These are phyloP conservation scores for Oscheius sp. DNA, from an alignment of 2,888 invertebrate genomes.

Conservation along the genomic window DNA sequence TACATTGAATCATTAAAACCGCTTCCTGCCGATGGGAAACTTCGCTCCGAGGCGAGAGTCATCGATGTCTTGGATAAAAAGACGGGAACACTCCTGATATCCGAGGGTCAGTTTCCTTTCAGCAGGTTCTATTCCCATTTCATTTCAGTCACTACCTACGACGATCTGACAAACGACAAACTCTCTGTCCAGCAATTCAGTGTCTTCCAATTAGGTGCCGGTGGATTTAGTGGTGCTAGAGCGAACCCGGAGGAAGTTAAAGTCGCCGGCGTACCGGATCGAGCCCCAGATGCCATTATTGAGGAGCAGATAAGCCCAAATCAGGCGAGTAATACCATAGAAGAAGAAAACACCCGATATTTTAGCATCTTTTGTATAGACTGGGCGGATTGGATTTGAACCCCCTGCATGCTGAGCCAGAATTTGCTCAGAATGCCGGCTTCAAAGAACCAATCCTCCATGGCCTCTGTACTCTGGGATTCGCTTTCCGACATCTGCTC, in stretches of 20 bases:
- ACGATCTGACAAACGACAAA: constrained; percentile 80
- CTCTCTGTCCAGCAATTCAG: constrained; percentile 84
- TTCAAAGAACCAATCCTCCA: constrained; percentile 91
- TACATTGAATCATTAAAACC: constrained; percentile 84
- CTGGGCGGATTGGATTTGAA: constrained; percentile 87
- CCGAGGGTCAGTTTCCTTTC: constrained; percentile 79
- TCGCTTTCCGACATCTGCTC: constrained; percentile 83
- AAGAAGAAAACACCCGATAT: constrained; percentile 24
- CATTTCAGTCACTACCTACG: constrained; percentile 82
- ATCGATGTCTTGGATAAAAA: constrained; percentile 93
- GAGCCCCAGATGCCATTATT: constrained; percentile 84
- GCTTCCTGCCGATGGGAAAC: constrained; percentile 78
- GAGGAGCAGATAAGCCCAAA: constrained; percentile 84
- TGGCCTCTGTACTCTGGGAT: constrained; percentile 90
- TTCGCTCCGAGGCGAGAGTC: constrained; percentile 80
- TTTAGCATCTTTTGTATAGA: constrained; percentile 81
- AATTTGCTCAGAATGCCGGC: constrained; percentile 83
- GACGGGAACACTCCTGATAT: constrained; percentile 85
- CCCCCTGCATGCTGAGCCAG: constrained; percentile 95
- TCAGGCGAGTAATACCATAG: constrained; percentile 80
- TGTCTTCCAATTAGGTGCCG: constrained; percentile 79
- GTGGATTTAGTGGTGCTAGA: constrained; percentile 85
- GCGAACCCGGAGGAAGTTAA: constrained; percentile 78
- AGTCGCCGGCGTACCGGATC: constrained; percentile 82
- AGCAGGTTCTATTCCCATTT: constrained; percentile 41